Percentiles rank a stretch among this genome's conserved stretches.
Evolutionary conservation across 2,888 invertebrate genomes (phyloP).

Genomic region (Hylaea fasciaria): DNA sequence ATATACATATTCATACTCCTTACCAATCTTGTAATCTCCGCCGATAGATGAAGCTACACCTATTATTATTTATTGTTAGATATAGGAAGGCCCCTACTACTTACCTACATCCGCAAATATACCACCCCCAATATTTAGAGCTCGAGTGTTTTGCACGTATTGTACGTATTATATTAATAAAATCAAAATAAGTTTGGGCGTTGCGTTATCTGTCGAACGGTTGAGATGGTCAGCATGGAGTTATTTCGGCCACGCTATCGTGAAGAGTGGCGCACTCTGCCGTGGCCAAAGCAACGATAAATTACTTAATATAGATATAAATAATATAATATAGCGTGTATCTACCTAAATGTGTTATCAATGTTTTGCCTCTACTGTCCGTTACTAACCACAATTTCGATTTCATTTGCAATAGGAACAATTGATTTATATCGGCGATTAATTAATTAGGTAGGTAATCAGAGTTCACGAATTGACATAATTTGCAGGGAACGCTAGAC

Average conservation of each 20-base stretch:
- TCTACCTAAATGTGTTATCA: slow-evolving; percentile 66
- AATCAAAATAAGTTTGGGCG: slow-evolving; percentile 60
- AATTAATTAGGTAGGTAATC: slow-evolving; percentile 4
- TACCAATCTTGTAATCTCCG: slow-evolving; percentile 47
- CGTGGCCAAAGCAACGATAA: slow-evolving; percentile 71
- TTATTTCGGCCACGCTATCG: slow-evolving; percentile 82
- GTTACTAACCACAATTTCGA: slow-evolving; percentile 32
- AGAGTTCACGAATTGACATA: neutral
- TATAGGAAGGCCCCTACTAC: too few species aligned
- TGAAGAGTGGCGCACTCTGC: slow-evolving; percentile 62
- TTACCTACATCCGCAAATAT: slow-evolving; percentile 24
- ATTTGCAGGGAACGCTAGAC: too few species aligned
- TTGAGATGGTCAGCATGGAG: slow-evolving; percentile 67
- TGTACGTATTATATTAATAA: slow-evolving; percentile 54
- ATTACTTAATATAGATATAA: too few species aligned
- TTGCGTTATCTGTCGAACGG: slow-evolving; percentile 67
- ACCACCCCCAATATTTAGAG: slow-evolving; percentile 30
- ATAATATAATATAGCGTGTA: slow-evolving; percentile 67
- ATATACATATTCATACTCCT: slow-evolving; percentile 46
- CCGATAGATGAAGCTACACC: slow-evolving; percentile 36
- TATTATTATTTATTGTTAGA: too few species aligned
- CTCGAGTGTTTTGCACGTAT: slow-evolving; percentile 49
- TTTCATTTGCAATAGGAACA: slow-evolving; percentile 10
- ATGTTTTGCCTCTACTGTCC: slow-evolving; percentile 61
- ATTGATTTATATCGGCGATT: slow-evolving; percentile 24